phyloP scores from a whole-genome alignment of 2,797 vertebrate genomes.

The Bryconaethiops microstoma region DNA sequence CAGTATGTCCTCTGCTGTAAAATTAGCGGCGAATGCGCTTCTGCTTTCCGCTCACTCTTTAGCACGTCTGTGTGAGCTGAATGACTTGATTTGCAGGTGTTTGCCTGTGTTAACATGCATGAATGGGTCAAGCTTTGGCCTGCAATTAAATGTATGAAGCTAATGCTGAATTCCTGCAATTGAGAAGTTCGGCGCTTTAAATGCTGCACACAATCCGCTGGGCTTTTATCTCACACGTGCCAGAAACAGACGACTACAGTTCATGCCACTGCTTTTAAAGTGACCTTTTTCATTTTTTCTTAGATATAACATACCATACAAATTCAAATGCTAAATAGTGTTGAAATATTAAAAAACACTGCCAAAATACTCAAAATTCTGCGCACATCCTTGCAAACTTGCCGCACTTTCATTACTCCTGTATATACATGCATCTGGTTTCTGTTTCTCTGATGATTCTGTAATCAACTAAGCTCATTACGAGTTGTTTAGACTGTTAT shows the following conservation, averaged over 20 bases:
- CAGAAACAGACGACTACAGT: too few species aligned
- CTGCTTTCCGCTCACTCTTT: neutral
- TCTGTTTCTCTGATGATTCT: neutral
- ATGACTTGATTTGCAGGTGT: neutral
- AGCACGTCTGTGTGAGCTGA: neutral
- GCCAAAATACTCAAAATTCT: neutral
- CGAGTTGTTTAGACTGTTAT: neutral
- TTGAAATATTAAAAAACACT: too few species aligned
- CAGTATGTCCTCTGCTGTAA: slow-evolving; percentile 11
- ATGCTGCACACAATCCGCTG: neutral
- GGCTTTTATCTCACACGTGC: too few species aligned
- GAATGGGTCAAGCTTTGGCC: neutral
- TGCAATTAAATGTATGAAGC: neutral
- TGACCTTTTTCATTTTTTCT: too few species aligned
- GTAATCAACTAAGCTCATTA: neutral
- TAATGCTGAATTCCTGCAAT: neutral
- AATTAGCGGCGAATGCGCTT: neutral
- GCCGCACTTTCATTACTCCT: neutral
- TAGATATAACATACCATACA: too few species aligned
- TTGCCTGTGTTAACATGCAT: neutral
- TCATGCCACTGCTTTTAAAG: too few species aligned
- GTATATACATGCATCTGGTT: neutral
- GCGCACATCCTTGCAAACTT: neutral
- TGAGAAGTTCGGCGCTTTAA: slow-evolving; percentile 3
- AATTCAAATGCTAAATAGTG: too few species aligned